Evolutionary conservation across 2,888 invertebrate species (phyloP), one percentile per base, ranked within the genome.

Genomic region (Meteorus colon): DNA sequence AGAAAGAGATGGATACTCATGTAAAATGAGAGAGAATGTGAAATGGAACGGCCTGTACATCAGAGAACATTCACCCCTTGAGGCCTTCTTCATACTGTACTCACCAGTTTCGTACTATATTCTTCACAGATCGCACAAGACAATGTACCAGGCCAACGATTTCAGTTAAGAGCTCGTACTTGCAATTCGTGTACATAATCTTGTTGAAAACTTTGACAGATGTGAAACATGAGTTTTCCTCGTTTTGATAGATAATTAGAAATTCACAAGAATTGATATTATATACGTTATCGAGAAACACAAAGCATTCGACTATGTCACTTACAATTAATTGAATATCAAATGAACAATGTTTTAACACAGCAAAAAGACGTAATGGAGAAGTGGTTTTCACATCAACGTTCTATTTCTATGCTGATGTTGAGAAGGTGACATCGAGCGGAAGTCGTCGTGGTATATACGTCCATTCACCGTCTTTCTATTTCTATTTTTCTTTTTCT

Each of bases 41-140:
- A 59, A 76, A 68, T 76, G 41, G 65, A 69, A 68, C 66, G 37
- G 63, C 63, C 41, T 63, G 69, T 37, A 70, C 78, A 78, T 80
- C 77, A 78, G 76, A 71, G 80, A 77, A 72, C 80, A 73, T 78
- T 79, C 77, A 80, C 77, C 78, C 79, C 76, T 79, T 68, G 63
- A 77, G 77, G 51, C 60, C 63, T 55, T 69, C 37, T 34, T 37
- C 51, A 31, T n/a, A 68, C 29, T 19, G 48, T 16, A 31, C 27
- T 68, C 31, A 48, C 34, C 34, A 63, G n/a, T 51, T 55, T 27
- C 12, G 31, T 51, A 51, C n/a, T 19, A 16, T 67, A 24, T 41
- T 14, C 24, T 27, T 16, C 67, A 14, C n/a, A 68, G 48, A 68
- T 29, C 29, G 48, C 29, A 48, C 68, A 29, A 51, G 51, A 68